These are phyloP conservation scores for Leptodactylus fallax DNA, from an alignment of 2,797 vertebrate species.

Conservation along the genomic window DNA sequence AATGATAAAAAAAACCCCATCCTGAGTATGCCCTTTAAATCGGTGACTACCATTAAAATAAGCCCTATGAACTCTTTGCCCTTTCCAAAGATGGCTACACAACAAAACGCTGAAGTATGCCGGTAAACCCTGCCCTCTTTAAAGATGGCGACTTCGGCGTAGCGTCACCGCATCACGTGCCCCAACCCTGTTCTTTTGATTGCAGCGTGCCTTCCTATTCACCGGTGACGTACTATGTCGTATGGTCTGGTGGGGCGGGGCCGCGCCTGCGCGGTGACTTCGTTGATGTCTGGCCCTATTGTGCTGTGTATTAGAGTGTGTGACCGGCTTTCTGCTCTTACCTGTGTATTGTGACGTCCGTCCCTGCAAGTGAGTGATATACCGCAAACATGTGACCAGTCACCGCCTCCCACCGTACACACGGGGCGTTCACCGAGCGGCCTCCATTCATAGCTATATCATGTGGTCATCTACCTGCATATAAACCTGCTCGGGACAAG, in stretches of 20 bases:
- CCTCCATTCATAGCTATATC: neutral
- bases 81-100: neutral
- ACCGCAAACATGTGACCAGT: neutral
- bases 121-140: neutral
- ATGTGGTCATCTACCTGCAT: neutral
- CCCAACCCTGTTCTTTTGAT: neutral
- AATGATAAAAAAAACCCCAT: neutral
- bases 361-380: slow-evolving; percentile 46
- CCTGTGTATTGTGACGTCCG: slow-evolving; percentile 9
- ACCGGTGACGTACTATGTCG: neutral
- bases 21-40: neutral
- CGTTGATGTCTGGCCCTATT: slow-evolving; percentile 17
- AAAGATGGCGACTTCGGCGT: slow-evolving; percentile 1
- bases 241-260: neutral
- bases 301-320: slow-evolving; percentile 18
- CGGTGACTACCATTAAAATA: neutral
- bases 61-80: neutral
- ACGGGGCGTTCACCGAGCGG: neutral
- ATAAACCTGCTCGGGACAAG: neutral
- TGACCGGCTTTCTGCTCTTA: slow-evolving; percentile 6
- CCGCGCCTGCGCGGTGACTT: slow-evolving; percentile 12
- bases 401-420: neutral
- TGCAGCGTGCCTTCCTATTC: neutral
- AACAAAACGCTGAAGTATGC: too few species aligned
- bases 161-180: neutral